Conservation (phyloP, 1,140 invertebrate species). For the Sycophila sp. region DNA sequence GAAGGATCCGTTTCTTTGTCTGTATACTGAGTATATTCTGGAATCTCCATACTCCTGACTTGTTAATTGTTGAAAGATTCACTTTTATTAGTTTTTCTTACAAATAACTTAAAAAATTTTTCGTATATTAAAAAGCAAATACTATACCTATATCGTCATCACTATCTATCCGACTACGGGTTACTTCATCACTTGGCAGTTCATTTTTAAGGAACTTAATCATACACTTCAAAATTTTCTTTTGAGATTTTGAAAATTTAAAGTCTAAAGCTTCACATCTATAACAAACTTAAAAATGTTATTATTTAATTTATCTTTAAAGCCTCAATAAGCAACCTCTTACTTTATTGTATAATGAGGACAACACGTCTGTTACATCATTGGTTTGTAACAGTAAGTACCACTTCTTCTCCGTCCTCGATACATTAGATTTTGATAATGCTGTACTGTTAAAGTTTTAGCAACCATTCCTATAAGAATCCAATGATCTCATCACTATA, state of each 20-base stretch:
- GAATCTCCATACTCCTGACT: conserved; percentile 48
- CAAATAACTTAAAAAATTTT: conserved; percentile 28
- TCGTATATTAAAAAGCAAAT: conserved; percentile 11
- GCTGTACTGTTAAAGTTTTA: conserved; percentile 79
- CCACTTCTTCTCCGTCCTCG: conserved; percentile 97
- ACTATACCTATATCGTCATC: conserved; percentile 54
- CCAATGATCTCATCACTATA: neutral
- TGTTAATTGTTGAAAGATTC: conserved; percentile 25
- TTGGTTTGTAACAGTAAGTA: conserved; percentile 95
- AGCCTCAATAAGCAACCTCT: conserved; percentile 26
- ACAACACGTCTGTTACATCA: conserved; percentile 90
- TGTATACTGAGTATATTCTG: conserved; percentile 41
- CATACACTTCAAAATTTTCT: conserved; percentile 90
- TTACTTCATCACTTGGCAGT: conserved; percentile 50
- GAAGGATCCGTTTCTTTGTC: conserved; percentile 39
- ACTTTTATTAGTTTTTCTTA: conserved; percentile 16
- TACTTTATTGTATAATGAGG: conserved; percentile 95
- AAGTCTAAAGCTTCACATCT: conserved; percentile 86
- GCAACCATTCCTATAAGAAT: conserved; percentile 84
- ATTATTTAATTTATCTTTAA: conserved; percentile 2
- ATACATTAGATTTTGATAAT: conserved; percentile 94
- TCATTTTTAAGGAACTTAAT: conserved; percentile 76
- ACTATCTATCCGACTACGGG: conserved; percentile 43
- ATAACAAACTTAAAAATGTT: conserved; percentile 43
- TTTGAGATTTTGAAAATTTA: conserved; percentile 87